A percentile compares a stretch with the other conserved stretches of the same genome.
These are phyloP conservation scores for Druon quercuslanigerum DNA, from an alignment of 1,140 invertebrate genomes.

Conservation along the genomic window DNA sequence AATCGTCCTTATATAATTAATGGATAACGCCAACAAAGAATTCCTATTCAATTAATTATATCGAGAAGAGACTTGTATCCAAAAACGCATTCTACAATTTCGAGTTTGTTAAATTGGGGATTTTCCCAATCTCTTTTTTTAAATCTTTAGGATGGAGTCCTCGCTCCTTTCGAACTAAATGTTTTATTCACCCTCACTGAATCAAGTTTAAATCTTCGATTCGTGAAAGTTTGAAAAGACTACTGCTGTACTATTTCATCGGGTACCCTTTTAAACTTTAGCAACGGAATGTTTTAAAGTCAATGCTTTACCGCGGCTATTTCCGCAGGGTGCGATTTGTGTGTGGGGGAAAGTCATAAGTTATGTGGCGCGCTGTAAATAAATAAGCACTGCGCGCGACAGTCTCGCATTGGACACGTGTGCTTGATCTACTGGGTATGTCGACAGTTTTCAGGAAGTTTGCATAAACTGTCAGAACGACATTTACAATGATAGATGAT, in stretches of 20 bases:
- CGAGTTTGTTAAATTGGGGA: too few species aligned
- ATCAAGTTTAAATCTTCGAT: conserved; percentile 42
- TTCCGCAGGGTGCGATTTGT: conserved; percentile 22
- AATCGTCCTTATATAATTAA: too few species aligned
- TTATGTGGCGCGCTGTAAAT: conserved; percentile 38
- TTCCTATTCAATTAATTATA: too few species aligned
- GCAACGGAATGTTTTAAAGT: neutral
- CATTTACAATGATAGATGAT: neutral
- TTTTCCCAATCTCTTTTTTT: neutral
- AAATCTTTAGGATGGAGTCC: neutral
- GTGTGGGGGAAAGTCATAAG: neutral
- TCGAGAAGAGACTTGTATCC: too few species aligned
- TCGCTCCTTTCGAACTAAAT: neutral
- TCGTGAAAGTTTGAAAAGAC: conserved; percentile 5
- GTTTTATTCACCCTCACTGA: neutral
- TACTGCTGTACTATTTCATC: conserved; percentile 4
- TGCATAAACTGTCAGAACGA: conserved; percentile 7
- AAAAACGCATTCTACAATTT: too few species aligned
- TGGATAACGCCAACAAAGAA: too few species aligned
- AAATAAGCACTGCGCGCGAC: conserved; percentile 48
- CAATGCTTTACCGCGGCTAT: conserved; percentile 18
- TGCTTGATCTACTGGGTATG: conserved; percentile 32
- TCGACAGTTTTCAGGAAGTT: conserved; percentile 14
- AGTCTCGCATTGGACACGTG: conserved; percentile 33
- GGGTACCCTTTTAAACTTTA: neutral